Evolutionary conservation across 1,140 invertebrate species (phyloP), one percentile per base, ranked within the genome.

Genomic region (Calliopsis andreniformis): DNA sequence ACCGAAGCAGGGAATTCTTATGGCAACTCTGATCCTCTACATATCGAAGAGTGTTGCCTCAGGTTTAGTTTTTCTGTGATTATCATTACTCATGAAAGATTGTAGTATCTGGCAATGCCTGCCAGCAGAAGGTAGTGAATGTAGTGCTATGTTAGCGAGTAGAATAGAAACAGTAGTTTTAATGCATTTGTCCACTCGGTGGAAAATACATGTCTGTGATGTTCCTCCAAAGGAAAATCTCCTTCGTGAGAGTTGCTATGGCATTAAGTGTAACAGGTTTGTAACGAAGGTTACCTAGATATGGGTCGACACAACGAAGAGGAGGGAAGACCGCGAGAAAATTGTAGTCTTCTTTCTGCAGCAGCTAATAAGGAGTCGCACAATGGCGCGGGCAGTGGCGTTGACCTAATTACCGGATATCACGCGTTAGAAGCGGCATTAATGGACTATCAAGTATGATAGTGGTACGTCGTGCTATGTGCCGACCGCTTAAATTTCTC

Each of bases 321-420:
- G 16, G 18, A 39, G 39, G 20, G 61, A 59, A 59, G 56, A 39
- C 14, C 12, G 32, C 56, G 56, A 23, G 32, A 30, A 73, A 73
- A 73, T 73, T 66, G 55, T 73, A 73, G 49, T n/a, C 10, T 30
- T 35, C 25, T 42, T 32, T 32, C 18, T 42, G 5, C 16, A 47
- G 30, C 51, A 43, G 56, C 49, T 82, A 64, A 76, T 53, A 78
- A 28, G 69, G 25, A 20, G 45, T 25, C 61, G 64, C 47, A 78
- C 49, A 67, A 82, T 55, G 25, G n/a, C 66, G 47, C 53, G 62
- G 70, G 53, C 51, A 39, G 63, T 69, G 66, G 63, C 64, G 80
- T 78, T 78, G 81, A 83, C 81, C 80, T 67, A 79, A 83, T 83
- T 83, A 83, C 59, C 43, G 43, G 8, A 56, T 61, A 53, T 83